A percentile compares a stretch with the other conserved stretches of the same genome.
Evolutionary conservation across 2,797 vertebrate genomes (phyloP).

Genomic region (Pygocentrus nattereri): DNA sequence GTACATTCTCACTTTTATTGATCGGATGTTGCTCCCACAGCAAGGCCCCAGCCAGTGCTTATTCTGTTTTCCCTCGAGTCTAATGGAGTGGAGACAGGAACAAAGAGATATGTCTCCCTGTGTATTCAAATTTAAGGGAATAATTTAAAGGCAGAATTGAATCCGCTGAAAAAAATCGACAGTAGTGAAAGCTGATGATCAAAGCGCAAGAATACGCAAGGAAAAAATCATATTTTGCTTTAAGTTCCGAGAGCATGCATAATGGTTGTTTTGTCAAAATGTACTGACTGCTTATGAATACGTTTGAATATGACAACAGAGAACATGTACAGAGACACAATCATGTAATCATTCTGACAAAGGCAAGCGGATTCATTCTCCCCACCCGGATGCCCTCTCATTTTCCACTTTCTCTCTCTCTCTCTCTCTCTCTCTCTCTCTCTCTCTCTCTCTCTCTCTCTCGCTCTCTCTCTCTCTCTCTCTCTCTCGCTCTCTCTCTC

Average conservation of each 20-base stretch:
- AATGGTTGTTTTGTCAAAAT: conserved; percentile 20
- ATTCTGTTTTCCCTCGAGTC: not conserved
- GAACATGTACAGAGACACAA: conserved; percentile 25
- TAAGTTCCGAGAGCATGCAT: conserved; percentile 21
- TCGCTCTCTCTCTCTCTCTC: too few relatives aligned
- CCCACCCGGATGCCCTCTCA: conserved; percentile 28
- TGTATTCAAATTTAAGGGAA: not conserved
- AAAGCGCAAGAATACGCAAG: conserved; percentile 4
- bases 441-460: not conserved
- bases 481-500: too few relatives aligned
- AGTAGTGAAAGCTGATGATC: not conserved
- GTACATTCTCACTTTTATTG: conserved; percentile 32
- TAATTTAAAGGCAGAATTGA: not conserved
- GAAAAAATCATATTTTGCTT: not conserved
- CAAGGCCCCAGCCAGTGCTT: not conserved
- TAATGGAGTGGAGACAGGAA: conserved; percentile 15
- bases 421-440: not conserved
- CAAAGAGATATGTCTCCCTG: not conserved
- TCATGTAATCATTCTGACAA: conserved; percentile 36
- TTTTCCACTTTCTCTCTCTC: not conserved
- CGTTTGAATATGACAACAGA: conserved; percentile 18
- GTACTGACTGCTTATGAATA: conserved; percentile 32
- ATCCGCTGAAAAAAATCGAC: not conserved
- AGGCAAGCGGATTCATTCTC: not conserved
- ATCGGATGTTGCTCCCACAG: conserved; percentile 4